Evolutionary conservation across 2,888 invertebrate genomes (phyloP).

Genomic region (Hydraecia micacea): DNA sequence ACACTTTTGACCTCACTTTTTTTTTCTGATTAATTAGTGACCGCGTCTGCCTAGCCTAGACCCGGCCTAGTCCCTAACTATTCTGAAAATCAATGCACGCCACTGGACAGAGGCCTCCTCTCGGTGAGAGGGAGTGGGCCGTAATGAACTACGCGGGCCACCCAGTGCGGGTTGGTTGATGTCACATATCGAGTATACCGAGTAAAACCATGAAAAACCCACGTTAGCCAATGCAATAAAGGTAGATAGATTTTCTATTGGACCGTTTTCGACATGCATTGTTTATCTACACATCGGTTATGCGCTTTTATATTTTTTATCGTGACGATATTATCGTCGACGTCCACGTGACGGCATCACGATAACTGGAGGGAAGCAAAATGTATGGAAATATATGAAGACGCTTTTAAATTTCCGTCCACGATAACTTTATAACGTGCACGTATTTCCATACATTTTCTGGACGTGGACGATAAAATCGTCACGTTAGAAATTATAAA

Average conservation of each 20-base stretch:
- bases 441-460: neutral
- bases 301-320: neutral
- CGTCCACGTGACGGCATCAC: neutral
- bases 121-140: too few species aligned
- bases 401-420: neutral
- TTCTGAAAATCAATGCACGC: too few species aligned
- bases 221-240: slow-evolving; percentile 7
- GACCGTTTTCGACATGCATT: neutral
- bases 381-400: neutral
- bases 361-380: neutral
- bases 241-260: neutral
- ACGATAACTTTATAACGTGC: neutral
- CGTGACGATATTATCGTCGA: neutral
- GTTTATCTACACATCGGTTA: neutral
- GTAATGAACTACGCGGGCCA: too few species aligned
- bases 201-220: neutral
- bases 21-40: too few species aligned
- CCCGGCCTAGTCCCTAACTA: too few species aligned
- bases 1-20: too few species aligned
- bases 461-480: neutral
- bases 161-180: too few species aligned
- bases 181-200: neutral
- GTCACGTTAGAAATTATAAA: neutral
- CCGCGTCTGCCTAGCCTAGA: too few species aligned
- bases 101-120: too few species aligned